Percentiles rank a stretch among this genome's conserved stretches.
Conservation (phyloP, 2,888 invertebrate species). For the Apodemia hepburni region DNA sequence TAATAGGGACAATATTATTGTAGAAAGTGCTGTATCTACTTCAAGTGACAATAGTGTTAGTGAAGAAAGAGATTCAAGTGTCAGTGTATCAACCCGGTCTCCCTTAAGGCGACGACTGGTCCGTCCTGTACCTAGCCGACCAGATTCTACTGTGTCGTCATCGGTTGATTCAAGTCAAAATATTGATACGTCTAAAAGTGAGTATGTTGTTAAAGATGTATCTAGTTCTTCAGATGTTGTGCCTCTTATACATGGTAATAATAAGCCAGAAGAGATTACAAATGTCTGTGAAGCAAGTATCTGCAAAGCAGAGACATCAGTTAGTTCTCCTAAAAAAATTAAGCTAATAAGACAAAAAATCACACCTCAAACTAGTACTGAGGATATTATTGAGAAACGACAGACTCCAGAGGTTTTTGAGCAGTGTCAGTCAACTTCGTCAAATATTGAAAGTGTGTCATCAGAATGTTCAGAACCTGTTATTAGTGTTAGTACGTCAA, state of each 20-base stretch:
- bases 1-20: conserved; percentile 61
- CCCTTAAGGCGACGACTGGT: conserved; percentile 62
- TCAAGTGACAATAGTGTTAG: conserved; percentile 70
- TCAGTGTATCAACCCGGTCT: conserved; percentile 41
- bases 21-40: conserved; percentile 72
- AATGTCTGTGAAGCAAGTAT: conserved; percentile 71
- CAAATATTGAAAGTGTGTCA: conserved; percentile 38
- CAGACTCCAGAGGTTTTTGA: conserved; percentile 40
- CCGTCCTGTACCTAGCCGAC: conserved; percentile 57
- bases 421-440: conserved; percentile 64
- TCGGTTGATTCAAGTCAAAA: conserved; percentile 59
- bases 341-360: conserved; percentile 70
- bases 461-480: conserved; percentile 37
- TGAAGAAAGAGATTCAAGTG: conserved; percentile 45
- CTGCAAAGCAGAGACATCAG: conserved; percentile 74
- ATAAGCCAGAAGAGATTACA: conserved; percentile 67
- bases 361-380: conserved; percentile 43
- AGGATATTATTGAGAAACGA: conserved; percentile 35
- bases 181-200: conserved; percentile 44
- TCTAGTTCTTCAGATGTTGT: conserved; percentile 73
- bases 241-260: conserved; percentile 55
- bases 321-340: conserved; percentile 68
- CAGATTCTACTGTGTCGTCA: conserved; percentile 74
- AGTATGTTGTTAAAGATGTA: conserved; percentile 65
- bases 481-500: conserved; percentile 38